A percentile compares a stretch with the other conserved stretches of the same genome.
Evolutionary conservation across 2,797 vertebrate species (phyloP).

Genomic region (Phrynocephalus guinanensis): DNA sequence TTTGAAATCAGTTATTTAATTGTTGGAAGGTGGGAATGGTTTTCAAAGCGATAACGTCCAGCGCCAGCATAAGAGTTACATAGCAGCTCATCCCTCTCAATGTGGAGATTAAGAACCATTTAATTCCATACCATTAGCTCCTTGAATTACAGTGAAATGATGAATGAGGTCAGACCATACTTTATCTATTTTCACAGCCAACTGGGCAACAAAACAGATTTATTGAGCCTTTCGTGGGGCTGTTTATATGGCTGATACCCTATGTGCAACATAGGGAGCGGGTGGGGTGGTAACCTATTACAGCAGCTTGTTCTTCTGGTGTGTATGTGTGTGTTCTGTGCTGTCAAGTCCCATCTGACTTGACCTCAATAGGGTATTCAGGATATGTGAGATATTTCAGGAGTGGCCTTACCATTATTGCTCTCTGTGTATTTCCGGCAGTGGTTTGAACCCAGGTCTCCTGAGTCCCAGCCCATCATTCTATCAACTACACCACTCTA

Average conservation of each 20-base stretch:
- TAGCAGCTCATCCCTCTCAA: neutral
- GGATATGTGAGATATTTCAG: too few relatives aligned
- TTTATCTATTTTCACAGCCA: neutral
- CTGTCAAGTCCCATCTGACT: too few relatives aligned
- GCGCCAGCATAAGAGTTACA: too few relatives aligned
- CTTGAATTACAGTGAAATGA: neutral
- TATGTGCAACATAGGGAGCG: too few relatives aligned
- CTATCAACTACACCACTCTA: neutral
- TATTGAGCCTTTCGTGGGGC: neutral
- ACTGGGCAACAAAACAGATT: neutral
- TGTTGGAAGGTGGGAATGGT: neutral
- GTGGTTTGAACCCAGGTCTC: too few relatives aligned
- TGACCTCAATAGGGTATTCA: too few relatives aligned
- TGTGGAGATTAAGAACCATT: neutral
- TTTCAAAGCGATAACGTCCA: too few relatives aligned
- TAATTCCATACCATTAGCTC: neutral
- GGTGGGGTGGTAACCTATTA: neutral
- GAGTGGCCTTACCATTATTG: too few relatives aligned
- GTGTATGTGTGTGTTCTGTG: too few relatives aligned
- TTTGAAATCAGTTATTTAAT: neutral
- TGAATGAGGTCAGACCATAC: neutral
- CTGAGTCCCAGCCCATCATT: too few relatives aligned
- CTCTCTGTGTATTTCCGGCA: too few relatives aligned
- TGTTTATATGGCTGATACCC: neutral
- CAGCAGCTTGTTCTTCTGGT: neutral